Evolutionary conservation across 1,140 invertebrate species (phyloP), one percentile per base, ranked within the genome.

Genomic region (Drosophila persimilis): DNA sequence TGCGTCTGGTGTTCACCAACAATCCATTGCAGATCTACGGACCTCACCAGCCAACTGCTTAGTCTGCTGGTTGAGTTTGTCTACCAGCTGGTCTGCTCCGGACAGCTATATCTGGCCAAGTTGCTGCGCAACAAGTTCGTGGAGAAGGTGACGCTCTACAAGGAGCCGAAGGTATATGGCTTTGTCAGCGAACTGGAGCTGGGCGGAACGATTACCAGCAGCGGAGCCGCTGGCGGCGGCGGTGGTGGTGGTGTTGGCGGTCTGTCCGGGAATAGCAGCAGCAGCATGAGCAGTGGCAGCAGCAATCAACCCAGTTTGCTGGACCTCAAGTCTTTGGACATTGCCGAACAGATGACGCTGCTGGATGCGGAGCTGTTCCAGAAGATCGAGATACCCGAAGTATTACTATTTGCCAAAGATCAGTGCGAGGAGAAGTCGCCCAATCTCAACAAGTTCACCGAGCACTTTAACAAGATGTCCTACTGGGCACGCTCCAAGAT

Each of bases 381-480:
- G 92, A 97, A 97, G 90, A 98, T 99, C 80, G 98, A 99, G 92
- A 97, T 98, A 80, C 97, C 98, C 1, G 99, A 99, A 93, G 96
- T 99, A 55, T 92, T 99, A 62, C 95, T 98, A 67, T 99, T 98
- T 98, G 97, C 98, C 11, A 95, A 97, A 80, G 97, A 99, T 91
- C 99, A 99, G 92, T 97, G 97, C 77, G 98, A 99, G 92, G 98
- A 99, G 91, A 94, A 96, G 66, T 98, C 97, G 91, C 98, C 98
- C 4, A 99, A 99, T 92, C 93, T 99, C 39, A 99, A 97, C 13
- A 94, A 96, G 70, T 99, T 99, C 90, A 99, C 99, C 0, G 98
- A 99, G 92, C 98, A 99, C 93, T 99, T 99, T 91, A 99, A 99
- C 92, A 99, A 99, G 92, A 99, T 99, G 96, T 99, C 98, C 24